phyloP scores from a whole-genome alignment of 2,797 vertebrate genomes.

The Petrocephalus sullivani region DNA sequence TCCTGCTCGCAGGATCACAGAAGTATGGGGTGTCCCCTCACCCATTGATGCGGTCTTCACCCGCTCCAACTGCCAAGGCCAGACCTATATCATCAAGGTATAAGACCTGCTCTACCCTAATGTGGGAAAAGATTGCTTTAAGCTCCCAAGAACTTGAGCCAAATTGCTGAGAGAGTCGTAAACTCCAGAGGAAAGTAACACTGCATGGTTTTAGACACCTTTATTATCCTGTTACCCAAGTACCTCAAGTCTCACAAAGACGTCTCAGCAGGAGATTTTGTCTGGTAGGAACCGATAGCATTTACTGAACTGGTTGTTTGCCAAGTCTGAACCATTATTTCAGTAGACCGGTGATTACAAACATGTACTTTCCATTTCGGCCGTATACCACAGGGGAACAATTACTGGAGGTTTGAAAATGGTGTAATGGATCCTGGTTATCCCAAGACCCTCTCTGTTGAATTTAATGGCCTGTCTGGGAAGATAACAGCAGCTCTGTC shows the following conservation, averaged over 20 bases:
- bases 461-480: slow-evolving; percentile 77
- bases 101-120: background rate
- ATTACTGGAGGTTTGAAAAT: slow-evolving; percentile 80
- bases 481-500: slow-evolving; percentile 71
- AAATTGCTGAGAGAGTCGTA: background rate
- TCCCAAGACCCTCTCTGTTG: slow-evolving; percentile 70
- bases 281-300: background rate
- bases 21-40: slow-evolving; percentile 73
- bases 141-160: background rate
- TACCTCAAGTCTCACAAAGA: background rate
- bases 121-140: background rate
- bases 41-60: slow-evolving; percentile 83
- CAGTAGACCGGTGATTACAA: background rate
- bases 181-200: background rate
- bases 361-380: background rate
- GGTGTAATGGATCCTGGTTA: slow-evolving; percentile 71
- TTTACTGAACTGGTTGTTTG: background rate
- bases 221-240: background rate
- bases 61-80: slow-evolving; percentile 77
- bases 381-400: slow-evolving; percentile 59
- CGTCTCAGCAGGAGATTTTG: background rate
- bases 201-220: background rate
- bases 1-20: slow-evolving; percentile 64
- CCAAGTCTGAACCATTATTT: background rate
- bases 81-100: slow-evolving; percentile 86